phyloP scores from a whole-genome alignment of 2,888 invertebrate genomes.

The Andrena haemorrhoa region DNA sequence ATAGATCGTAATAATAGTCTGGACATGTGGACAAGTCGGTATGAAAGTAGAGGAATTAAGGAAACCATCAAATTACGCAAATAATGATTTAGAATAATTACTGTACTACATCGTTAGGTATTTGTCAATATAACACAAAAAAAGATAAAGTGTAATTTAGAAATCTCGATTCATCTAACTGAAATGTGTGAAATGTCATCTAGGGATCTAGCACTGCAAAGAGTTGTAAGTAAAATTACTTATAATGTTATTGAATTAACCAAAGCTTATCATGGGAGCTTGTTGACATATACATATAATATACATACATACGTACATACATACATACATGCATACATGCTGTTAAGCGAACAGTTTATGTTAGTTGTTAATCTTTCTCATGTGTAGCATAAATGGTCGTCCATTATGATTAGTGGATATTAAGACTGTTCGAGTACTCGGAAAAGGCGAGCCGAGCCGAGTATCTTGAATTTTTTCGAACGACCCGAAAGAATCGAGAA shows the following conservation, averaged over 20 bases:
- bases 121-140: constrained; percentile 16
- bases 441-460: no score
- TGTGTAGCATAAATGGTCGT: constrained; percentile 81
- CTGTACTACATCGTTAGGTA: constrained; percentile 32
- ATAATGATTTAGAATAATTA: constrained; percentile 47
- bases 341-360: constrained; percentile 81
- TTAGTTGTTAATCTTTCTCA: constrained; percentile 83
- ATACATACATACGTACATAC: no score
- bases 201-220: constrained; percentile 70
- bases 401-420: constrained; percentile 81
- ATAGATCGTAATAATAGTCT: constrained; percentile 53
- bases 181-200: constrained; percentile 58
- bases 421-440: no score
- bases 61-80: constrained; percentile 43
- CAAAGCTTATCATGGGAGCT: constrained; percentile 76
- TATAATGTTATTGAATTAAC: constrained; percentile 70
- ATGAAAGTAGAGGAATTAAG: constrained; percentile 52
- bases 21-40: constrained; percentile 40
- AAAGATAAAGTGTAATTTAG: constrained; percentile 33
- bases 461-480: no score
- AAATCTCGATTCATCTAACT: constrained; percentile 39
- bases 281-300: constrained; percentile 73
- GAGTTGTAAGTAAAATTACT: constrained; percentile 64
- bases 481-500: no score
- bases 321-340: constrained; percentile 60